Evolutionary conservation across 2,113 vertebrate species (phyloP).

Genomic region (Tachuris rubrigastra): DNA sequence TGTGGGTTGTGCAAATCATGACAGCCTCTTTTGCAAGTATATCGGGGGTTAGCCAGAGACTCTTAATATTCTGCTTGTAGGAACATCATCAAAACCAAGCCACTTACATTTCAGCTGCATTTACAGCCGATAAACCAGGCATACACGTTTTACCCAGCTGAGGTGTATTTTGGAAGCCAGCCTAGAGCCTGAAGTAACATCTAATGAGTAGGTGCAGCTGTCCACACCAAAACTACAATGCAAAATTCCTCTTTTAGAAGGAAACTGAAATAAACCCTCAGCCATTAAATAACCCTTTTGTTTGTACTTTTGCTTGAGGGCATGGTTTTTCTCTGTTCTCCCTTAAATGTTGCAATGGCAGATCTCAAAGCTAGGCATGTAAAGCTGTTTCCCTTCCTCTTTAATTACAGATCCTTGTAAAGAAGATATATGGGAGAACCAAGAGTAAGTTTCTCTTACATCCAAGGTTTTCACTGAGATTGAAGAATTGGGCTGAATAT

Average conservation of each 20-base stretch:
- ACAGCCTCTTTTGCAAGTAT: neutral
- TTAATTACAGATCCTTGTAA: constrained; percentile 8
- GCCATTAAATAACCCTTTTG: neutral
- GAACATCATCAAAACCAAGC: neutral
- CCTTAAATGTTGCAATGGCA: neutral
- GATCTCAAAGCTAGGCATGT: neutral
- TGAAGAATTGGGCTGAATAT: neutral
- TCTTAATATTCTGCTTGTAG: neutral
- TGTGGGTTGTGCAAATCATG: neutral
- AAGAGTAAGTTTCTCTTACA: neutral
- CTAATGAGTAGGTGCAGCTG: neutral
- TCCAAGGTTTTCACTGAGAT: neutral
- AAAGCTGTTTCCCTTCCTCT: neutral
- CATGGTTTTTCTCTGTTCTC: neutral
- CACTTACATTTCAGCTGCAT: neutral
- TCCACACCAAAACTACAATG: neutral
- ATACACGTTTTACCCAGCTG: neutral
- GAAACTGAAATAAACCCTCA: neutral
- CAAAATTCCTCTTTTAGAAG: neutral
- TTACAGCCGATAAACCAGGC: neutral
- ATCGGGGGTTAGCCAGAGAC: neutral
- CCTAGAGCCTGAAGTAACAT: neutral
- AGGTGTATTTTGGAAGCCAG: constrained; percentile 1
- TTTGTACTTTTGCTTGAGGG: neutral
- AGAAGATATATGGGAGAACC: neutral